A percentile compares a stretch with the other conserved stretches of the same genome.
phyloP scores from a whole-genome alignment of 1,140 invertebrate species.

The Portunus trituberculatus region DNA sequence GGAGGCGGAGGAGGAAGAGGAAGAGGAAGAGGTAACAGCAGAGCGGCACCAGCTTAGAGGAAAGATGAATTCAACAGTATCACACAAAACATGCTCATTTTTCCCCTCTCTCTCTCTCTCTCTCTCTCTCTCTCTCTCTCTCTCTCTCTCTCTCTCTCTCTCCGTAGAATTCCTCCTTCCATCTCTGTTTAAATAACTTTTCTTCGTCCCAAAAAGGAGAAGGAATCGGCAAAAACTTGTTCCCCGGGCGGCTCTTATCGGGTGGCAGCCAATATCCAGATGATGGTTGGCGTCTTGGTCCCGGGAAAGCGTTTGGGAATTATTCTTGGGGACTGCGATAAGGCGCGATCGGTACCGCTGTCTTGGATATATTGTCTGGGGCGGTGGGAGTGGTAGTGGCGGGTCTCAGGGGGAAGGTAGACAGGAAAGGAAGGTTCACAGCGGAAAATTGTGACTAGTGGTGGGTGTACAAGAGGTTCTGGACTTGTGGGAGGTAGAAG shows the following conservation, averaged over 20 bases:
- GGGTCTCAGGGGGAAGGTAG: not conserved
- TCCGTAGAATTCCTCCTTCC: not conserved
- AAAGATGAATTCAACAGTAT: constrained; percentile 11
- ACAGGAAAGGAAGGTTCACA: not conserved
- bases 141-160: not conserved
- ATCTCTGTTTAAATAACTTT: constrained; percentile 46
- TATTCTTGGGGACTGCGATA: not conserved
- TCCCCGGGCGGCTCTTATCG: not conserved
- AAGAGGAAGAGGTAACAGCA: not conserved
- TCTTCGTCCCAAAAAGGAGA: not conserved
- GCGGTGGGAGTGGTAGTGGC: not conserved
- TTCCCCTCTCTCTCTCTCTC: not conserved
- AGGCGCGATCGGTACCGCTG: not conserved
- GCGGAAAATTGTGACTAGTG: not conserved
- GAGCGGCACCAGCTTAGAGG: not conserved
- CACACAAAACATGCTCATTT: not conserved
- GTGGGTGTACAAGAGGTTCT: too few species aligned
- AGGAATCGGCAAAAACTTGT: not conserved
- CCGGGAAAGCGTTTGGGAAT: not conserved
- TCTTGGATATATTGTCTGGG: not conserved
- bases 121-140: not conserved
- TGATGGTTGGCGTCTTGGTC: not conserved
- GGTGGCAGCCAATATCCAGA: constrained; percentile 34
- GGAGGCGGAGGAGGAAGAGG: not conserved
- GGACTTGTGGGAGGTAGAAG: too few species aligned